phyloP scores from a whole-genome alignment of 2,113 vertebrate species.

The Cygnus buccinator region DNA sequence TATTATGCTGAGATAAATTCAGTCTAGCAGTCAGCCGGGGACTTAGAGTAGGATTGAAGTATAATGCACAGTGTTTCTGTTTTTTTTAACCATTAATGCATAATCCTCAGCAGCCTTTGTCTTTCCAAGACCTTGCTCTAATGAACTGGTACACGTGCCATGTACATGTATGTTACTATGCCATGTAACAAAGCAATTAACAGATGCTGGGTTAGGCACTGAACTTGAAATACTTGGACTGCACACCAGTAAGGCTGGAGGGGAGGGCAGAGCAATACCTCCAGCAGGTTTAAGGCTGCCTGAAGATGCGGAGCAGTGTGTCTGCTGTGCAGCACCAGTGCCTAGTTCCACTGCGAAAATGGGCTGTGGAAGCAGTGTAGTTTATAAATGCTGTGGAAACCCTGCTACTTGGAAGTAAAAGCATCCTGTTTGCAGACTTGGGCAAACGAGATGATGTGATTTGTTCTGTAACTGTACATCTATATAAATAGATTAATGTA shows the following conservation, averaged over 20 bases:
- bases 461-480: not conserved
- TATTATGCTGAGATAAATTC: not conserved
- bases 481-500: not conserved
- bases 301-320: not conserved
- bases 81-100: not conserved
- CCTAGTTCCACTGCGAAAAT: not conserved
- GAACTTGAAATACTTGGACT: not conserved
- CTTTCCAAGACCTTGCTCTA: not conserved
- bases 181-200: not conserved
- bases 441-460: not conserved
- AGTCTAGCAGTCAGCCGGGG: not conserved
- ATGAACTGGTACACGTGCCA: not conserved
- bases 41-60: not conserved
- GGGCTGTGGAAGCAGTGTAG: not conserved
- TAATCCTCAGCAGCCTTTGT: not conserved
- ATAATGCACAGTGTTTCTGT: fast-evolving
- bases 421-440: not conserved
- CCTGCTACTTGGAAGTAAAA: not conserved
- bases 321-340: not conserved
- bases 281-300: not conserved
- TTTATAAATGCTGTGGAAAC: not conserved
- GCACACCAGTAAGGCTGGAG: not conserved
- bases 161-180: not conserved
- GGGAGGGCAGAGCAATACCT: not conserved
- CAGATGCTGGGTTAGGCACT: not conserved